Base-by-base conservation (phyloP, 1,140 invertebrate species). In the Thrips palmi region DNA sequence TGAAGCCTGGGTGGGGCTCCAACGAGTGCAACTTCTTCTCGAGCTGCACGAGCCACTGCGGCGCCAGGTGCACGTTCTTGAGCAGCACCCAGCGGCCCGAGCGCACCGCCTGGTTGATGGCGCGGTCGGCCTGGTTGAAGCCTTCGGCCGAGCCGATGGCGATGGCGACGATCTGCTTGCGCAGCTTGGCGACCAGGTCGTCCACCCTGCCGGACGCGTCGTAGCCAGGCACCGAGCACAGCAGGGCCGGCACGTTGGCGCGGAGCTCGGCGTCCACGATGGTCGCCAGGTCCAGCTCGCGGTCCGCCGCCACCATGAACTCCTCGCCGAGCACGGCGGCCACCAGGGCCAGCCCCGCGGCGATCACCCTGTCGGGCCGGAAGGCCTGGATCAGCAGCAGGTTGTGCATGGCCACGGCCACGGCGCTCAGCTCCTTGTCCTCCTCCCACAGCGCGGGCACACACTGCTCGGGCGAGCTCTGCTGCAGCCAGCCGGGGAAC, bases 101-200 rank as follows among this genome's bases (percentile, higher is more conserved):
- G 59, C 97, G 97, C 39, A 89, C 88, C 34, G 92, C 89, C 53
- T 86, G 83, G 56, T 96, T 96, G 50, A 99, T 97, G 8, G 86
- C 89, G 46, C 88, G 74, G 46, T 97, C 94, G 0, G 96, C 96
- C 55, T 97, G 91, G 53, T 83, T 94, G 60, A 99, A 99, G 30
- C 96, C 96, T 73, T 99, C 96, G 3, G 93, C 86, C 0, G 96
- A 99, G 43, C 92, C 96, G 49, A 99, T 97, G 38, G 96, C 96
- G 57, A 99, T 98, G 42, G 88, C 89, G 0, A 91, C 88, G 8
- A 98, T 75, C 39, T 81, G 82, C 55, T 91, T 93, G 46, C 85
- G 81, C 14, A 91, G 59, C 54, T 97, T 89, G 6, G 91, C 77
- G 4, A 94, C 93, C 51, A 99, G 67, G 58, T 98, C 94, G 58